These are phyloP conservation scores for Sarcophaga bullata DNA, from an alignment of 1,140 invertebrate species.

Conservation along the genomic window DNA sequence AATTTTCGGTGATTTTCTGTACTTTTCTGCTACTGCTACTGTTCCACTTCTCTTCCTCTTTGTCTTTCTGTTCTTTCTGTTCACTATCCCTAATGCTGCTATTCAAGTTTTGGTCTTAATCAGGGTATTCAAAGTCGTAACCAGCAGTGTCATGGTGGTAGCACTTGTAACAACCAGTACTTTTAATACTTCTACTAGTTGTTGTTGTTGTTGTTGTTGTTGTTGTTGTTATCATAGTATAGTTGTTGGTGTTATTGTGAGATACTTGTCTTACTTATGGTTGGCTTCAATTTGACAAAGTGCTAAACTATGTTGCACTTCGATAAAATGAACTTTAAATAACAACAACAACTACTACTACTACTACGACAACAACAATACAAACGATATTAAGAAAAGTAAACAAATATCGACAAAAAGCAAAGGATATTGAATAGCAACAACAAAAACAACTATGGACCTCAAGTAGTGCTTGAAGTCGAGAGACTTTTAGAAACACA, in stretches of 20 bases:
- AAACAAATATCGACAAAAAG: not conserved
- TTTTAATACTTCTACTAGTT: not conserved
- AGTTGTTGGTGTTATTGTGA: not conserved
- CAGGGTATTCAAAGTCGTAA: too few relatives aligned
- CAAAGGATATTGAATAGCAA: not conserved
- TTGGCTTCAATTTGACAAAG: constrained; percentile 30
- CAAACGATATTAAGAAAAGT: not conserved
- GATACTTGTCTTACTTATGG: constrained; percentile 13
- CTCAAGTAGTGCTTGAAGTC: too few relatives aligned
- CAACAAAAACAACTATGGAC: too few relatives aligned
- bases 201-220: not conserved
- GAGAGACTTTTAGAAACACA: too few relatives aligned
- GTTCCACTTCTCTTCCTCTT: too few relatives aligned
- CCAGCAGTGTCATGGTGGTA: too few relatives aligned
- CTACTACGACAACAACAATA: not conserved
- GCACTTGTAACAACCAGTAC: not conserved
- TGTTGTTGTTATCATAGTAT: not conserved
- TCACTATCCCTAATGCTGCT: not conserved
- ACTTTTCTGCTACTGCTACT: not conserved
- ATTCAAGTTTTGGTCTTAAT: too few relatives aligned
- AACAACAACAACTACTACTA: not conserved
- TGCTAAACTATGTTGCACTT: constrained; percentile 38
- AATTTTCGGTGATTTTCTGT: not conserved
- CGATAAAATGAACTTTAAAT: not conserved
- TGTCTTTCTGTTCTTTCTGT: not conserved